phyloP scores from a whole-genome alignment of 2,888 invertebrate species.

The Teleogryllus oceanicus region DNA sequence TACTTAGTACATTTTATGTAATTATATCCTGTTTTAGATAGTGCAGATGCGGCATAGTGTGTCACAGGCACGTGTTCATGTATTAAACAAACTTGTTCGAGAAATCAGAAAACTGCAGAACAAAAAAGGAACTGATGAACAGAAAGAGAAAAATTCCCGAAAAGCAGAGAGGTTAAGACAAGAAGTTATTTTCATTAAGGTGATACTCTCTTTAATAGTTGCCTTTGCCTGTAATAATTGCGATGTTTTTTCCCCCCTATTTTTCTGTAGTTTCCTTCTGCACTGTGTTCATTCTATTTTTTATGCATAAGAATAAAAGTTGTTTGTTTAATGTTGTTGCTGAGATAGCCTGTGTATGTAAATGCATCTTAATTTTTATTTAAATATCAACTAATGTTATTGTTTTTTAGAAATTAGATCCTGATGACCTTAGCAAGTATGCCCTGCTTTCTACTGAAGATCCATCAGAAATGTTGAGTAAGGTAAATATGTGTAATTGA shows the following conservation, averaged over 20 bases:
- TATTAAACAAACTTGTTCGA: conserved; percentile 38
- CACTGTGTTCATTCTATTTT: background rate
- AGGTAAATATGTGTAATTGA: background rate
- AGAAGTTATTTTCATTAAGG: conserved; percentile 33
- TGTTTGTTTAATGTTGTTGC: too few species aligned
- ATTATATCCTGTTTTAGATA: conserved; percentile 36
- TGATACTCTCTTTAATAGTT: background rate
- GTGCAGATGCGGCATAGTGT: conserved; percentile 40
- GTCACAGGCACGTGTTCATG: conserved; percentile 39
- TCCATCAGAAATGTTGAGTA: background rate
- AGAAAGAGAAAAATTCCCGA: conserved; percentile 37
- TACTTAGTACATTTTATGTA: background rate
- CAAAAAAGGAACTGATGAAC: conserved; percentile 40
- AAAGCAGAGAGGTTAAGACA: conserved; percentile 39
- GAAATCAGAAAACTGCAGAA: conserved; percentile 40
- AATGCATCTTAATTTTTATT: background rate
- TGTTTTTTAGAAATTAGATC: background rate
- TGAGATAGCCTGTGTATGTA: background rate
- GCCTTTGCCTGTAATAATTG: background rate
- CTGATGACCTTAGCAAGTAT: background rate
- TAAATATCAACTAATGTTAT: background rate
- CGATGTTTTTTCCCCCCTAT: background rate
- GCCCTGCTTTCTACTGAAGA: background rate
- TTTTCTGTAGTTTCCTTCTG: background rate
- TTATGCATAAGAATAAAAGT: background rate